Evolutionary conservation across 2,888 invertebrate species (phyloP).

Genomic region (Cephus spinipes): DNA sequence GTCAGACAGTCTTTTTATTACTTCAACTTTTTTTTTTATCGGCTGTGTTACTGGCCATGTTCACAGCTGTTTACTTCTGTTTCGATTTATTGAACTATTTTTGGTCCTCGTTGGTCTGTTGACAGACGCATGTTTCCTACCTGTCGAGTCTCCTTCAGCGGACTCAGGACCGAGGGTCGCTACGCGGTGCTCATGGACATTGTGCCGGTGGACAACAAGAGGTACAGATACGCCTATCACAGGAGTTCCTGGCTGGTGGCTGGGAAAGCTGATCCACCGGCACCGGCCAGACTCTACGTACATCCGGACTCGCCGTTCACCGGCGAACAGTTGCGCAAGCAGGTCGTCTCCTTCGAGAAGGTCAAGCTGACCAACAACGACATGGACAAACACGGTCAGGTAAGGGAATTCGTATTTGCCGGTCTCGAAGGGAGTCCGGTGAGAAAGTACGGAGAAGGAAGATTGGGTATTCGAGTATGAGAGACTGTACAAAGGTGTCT

Average conservation of each 20-base stretch:
- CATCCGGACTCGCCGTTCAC: conserved; percentile 87
- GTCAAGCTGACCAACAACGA: conserved; percentile 88
- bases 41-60: not conserved
- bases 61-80: not conserved
- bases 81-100: not conserved
- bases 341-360: conserved; percentile 86
- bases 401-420: conserved; percentile 60
- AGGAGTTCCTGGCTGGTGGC: conserved; percentile 86
- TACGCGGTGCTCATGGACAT: conserved; percentile 85
- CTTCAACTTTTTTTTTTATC: not conserved
- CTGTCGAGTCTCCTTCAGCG: conserved; percentile 79
- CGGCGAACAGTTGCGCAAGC: conserved; percentile 81
- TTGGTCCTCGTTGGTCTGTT: not conserved
- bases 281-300: conserved; percentile 78
- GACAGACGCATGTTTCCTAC: conserved; percentile 86
- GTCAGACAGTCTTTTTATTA: not conserved
- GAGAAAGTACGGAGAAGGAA: not conserved
- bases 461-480: not conserved
- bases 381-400: conserved; percentile 82
- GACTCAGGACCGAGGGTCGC: conserved; percentile 74
- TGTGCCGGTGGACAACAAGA: conserved; percentile 83
- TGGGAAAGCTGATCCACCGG: conserved; percentile 84
- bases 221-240: conserved; percentile 86
- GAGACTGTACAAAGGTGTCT: not conserved
- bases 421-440: not conserved